Evolutionary conservation across 2,113 vertebrate genomes (phyloP), one percentile per base, ranked within the genome.

Genomic region (Cyanoramphus novaezelandiae): DNA sequence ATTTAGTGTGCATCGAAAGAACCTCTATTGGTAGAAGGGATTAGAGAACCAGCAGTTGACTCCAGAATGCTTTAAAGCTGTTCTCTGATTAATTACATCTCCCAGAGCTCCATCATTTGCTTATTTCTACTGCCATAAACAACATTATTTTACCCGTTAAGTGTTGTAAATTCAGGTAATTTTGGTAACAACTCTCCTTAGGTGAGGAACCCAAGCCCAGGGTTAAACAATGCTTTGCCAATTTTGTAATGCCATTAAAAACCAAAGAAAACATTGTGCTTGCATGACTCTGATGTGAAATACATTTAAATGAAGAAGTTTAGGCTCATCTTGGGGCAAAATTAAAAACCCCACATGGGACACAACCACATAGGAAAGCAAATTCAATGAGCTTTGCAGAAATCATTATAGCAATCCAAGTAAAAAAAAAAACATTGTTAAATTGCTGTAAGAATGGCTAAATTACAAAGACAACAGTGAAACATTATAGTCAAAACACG

Each of bases 381-480:
- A 91, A 91, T 60, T 92, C 91, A 95, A 59, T 82, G 72, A 78
- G 85, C 50, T 96, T 95, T 92, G 80, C 64, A 93, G 80, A 92
- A 96, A 92, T 68, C 69, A 74, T 92, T 93, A 83, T 12, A 86
- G 60, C 1, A 3, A 93, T 80, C 59, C 91, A 97, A 95, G 78
- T 17, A 63, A 53, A 92, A 70, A 82, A 75, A 31, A 52, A 82
- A 76, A 77, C 60, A 88, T 44, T 89, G 43, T 95, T 91, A 91
- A 75, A 65, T 89, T 89, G 80, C 77, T 83, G 68, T 71, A 88
- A 92, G 76, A 93, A 94, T 78, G 44, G 82, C 69, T 81, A 93
- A 92, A 95, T 93, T 94, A 95, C 86, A 95, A 96, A 95, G 90
- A 91, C 90, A 96, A 92, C 88, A 86, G n/a, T 65, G 92, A 94